Conservation (phyloP, 2,797 vertebrate species). For the Acanthurus lineatus region DNA sequence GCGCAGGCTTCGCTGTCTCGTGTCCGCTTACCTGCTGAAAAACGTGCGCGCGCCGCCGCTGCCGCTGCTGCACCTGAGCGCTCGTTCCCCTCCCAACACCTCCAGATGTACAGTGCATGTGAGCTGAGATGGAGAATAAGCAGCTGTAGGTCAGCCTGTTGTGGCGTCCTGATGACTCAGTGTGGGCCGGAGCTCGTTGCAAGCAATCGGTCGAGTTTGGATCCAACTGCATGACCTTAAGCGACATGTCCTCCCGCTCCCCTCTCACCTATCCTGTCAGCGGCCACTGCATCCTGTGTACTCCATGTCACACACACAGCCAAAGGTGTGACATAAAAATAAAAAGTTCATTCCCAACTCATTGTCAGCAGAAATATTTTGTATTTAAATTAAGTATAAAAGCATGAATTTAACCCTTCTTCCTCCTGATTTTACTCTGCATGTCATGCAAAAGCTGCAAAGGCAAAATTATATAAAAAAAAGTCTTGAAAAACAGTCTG, state of each 20-base stretch:
- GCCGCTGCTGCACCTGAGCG: background rate
- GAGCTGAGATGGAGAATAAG: background rate
- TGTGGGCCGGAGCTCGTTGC: conserved; percentile 9
- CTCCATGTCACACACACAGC: conserved; percentile 2
- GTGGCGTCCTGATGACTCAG: conserved; percentile 12
- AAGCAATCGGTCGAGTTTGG: background rate
- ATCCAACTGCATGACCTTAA: conserved; percentile 22
- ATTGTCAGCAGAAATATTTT: conserved; percentile 3
- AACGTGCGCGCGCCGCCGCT: background rate
- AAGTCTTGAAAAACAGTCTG: background rate
- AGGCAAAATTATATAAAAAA: background rate
- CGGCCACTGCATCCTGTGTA: background rate
- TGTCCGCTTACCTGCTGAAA: background rate
- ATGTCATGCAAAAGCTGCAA: background rate
- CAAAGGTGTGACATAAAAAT: conserved; percentile 26
- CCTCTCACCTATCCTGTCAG: conserved; percentile 45
- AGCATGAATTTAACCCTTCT: conserved; percentile 9
- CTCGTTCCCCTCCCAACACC: background rate
- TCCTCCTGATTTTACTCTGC: background rate
- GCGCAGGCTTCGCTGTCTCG: background rate
- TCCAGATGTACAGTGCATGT: background rate
- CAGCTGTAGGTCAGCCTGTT: conserved; percentile 10
- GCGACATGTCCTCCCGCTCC: conserved; percentile 7
- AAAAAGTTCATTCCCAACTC: conserved; percentile 33
- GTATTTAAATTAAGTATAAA: background rate